Evolutionary conservation across 2,888 invertebrate genomes (phyloP), one percentile per base, ranked within the genome.

Genomic region (Desoria tigrina): DNA sequence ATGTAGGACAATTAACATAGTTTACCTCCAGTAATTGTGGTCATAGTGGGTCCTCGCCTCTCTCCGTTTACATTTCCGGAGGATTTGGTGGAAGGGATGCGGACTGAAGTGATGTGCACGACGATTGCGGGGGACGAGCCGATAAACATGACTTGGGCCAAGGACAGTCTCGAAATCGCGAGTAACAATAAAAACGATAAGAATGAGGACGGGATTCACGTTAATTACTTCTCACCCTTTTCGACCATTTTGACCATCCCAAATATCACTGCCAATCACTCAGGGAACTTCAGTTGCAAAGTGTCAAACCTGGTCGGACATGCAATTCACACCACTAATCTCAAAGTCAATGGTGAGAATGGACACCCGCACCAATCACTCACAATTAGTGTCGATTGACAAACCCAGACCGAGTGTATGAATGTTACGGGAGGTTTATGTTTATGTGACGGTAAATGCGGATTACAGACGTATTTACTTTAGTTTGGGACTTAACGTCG

Each of bases 71-170:
- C 75, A 27, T 82, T 82, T 73, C 80, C 80, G 24, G 77, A 78
- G 57, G 77, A 78, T 65, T 74, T 79, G 66, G 69, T 77, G 65
- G 78, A 79, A 71, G 79, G 79, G 45, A 78, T 79, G 75, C 77
- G 79, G 67, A 77, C 78, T 23, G 78, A 79, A 66, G 78, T 78
- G 56, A 76, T 78, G 68, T 79, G 79, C 69, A 76, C 77, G 6
- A 77, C 70, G 21, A 70, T 67, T 42, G 65, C 64, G 39, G 85
- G 87, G 76, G 87, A 86, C 80, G 82, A 86, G 77, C 87, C 87
- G 69, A 82, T 87, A 76, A 82, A 82, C 77, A 84, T 87, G 78
- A 82, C 82, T 67, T 87, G 87, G 87, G 82, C 84, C 54, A 86
- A 86, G 81, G 85, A 87, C 80, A 84, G 81, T 78, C 32, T 54